Percentiles rank a stretch among this genome's conserved stretches.
Evolutionary conservation across 1,140 invertebrate species (phyloP).

Genomic region (Agrypnia vestita): DNA sequence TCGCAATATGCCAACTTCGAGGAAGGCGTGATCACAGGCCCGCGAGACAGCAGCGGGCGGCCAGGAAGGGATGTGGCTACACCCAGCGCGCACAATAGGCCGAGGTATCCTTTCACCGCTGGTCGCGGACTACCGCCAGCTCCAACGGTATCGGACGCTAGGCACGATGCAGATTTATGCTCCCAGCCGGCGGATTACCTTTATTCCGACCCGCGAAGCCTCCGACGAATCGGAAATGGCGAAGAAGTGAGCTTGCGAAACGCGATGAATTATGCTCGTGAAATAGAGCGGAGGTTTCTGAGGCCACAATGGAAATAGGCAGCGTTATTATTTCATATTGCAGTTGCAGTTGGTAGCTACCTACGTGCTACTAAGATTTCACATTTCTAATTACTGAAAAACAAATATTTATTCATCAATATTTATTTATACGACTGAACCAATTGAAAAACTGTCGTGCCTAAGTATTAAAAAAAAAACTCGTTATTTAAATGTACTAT

Average conservation of each 20-base stretch:
- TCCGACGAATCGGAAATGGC: not conserved
- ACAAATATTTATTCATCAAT: too few relatives aligned
- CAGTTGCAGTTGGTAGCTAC: too few relatives aligned
- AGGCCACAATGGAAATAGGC: too few relatives aligned
- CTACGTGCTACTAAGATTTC: too few relatives aligned
- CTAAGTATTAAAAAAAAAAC: too few relatives aligned
- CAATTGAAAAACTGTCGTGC: too few relatives aligned
- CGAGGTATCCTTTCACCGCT: not conserved
- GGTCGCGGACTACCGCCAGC: not conserved
- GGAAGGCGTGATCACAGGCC: slow-evolving; percentile 8
- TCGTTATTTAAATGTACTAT: too few relatives aligned
- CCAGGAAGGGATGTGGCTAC: not conserved
- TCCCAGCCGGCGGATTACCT: not conserved
- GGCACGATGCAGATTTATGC: slow-evolving; percentile 8
- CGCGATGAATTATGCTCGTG: not conserved
- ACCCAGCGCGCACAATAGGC: not conserved
- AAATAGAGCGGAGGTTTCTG: not conserved
- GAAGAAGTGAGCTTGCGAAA: slow-evolving; percentile 1
- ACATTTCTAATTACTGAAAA: too few relatives aligned
- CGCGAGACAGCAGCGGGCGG: not conserved
- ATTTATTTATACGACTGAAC: too few relatives aligned
- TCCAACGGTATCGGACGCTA: not conserved
- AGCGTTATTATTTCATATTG: too few relatives aligned
- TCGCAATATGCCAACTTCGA: not conserved
- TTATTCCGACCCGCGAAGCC: not conserved